Evolutionary conservation across 2,888 invertebrate genomes (phyloP).

Genomic region (Globia sparganii): DNA sequence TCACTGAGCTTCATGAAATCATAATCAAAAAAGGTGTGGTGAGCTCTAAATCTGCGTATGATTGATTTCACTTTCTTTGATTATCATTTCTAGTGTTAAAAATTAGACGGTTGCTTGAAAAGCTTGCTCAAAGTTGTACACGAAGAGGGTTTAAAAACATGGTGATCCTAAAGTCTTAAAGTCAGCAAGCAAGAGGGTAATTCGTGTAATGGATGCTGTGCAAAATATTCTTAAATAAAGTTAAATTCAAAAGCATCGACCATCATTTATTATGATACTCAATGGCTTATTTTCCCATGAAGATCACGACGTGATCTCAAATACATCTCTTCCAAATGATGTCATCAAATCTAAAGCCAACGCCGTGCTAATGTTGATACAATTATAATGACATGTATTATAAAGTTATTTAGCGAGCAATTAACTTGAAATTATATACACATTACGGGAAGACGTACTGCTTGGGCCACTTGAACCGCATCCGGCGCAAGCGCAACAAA

Average conservation of each 20-base stretch:
- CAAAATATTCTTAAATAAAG: background rate
- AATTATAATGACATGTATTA: slow-evolving; percentile 77
- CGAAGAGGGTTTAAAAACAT: background rate
- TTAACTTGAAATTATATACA: slow-evolving; percentile 81
- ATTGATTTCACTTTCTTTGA: background rate
- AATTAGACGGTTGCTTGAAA: background rate
- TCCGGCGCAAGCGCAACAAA: slow-evolving; percentile 86
- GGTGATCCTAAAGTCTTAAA: background rate
- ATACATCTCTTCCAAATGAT: slow-evolving; percentile 50
- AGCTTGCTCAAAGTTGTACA: background rate
- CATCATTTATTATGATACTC: background rate
- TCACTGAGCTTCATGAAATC: background rate
- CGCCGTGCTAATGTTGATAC: slow-evolving; percentile 68
- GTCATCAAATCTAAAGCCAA: slow-evolving; percentile 60
- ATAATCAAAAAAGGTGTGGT: background rate
- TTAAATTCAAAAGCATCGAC: slow-evolving; percentile 3
- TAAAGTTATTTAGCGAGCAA: slow-evolving; percentile 79
- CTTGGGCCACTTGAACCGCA: slow-evolving; percentile 74
- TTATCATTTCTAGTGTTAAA: background rate
- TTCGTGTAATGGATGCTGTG: background rate
- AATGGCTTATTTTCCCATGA: background rate
- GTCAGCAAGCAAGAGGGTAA: too few species aligned
- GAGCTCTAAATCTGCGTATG: background rate
- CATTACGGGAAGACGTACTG: slow-evolving; percentile 71
- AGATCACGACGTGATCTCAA: slow-evolving; percentile 20